phyloP scores from a whole-genome alignment of 2,888 invertebrate genomes.

The Atrina japonica region DNA sequence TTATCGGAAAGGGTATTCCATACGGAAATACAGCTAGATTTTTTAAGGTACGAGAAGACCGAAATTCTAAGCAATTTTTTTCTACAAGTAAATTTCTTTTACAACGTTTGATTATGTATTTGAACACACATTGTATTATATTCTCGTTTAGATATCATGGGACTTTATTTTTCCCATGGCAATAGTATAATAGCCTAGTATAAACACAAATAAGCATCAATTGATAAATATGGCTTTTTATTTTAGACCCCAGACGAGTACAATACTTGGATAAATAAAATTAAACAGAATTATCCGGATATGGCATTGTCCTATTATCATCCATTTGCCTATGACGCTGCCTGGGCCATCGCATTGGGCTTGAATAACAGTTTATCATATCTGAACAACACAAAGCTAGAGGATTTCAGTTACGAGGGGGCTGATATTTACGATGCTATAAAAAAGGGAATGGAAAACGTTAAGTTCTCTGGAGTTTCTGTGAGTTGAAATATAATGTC shows the following conservation, averaged over 20 bases:
- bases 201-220: too few relatives aligned
- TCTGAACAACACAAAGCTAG: constrained; percentile 23
- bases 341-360: constrained; percentile 53
- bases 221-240: too few relatives aligned
- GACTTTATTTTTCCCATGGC: too few relatives aligned
- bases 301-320: constrained; percentile 23
- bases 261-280: constrained; percentile 22
- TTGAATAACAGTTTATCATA: constrained; percentile 48
- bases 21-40: too few relatives aligned
- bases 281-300: constrained; percentile 3
- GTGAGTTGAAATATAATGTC: constrained; percentile 36
- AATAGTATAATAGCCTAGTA: too few relatives aligned
- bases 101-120: too few relatives aligned
- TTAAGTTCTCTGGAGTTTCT: constrained; percentile 53
- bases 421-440: constrained; percentile 40
- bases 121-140: too few relatives aligned
- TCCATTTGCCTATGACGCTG: constrained; percentile 52
- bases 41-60: too few relatives aligned
- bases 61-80: too few relatives aligned
- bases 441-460: constrained; percentile 42
- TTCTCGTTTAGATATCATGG: too few relatives aligned
- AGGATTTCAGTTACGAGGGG: constrained; percentile 43
- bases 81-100: too few relatives aligned
- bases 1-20: too few relatives aligned
- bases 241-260: constrained; percentile 45